phyloP scores from a whole-genome alignment of 2,113 vertebrate genomes.

The Oostethus manadensis region DNA sequence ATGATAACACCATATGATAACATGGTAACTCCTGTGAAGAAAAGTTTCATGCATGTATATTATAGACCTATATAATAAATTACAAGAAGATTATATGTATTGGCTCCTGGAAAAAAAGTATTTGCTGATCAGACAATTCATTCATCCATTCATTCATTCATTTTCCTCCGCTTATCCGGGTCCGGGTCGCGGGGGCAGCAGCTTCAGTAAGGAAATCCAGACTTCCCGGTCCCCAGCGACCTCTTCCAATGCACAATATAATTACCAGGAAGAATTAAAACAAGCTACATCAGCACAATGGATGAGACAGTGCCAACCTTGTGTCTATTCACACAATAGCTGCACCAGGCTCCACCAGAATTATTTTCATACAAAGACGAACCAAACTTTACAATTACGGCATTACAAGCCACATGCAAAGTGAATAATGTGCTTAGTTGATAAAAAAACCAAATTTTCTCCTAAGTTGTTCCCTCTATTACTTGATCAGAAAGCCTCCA shows the following conservation, averaged over 20 bases:
- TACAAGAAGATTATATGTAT: too few relatives aligned
- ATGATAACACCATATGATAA: too few relatives aligned
- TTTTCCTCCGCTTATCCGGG: too few relatives aligned
- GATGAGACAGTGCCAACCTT: neutral
- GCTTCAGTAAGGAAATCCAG: too few relatives aligned
- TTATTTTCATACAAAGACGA: neutral
- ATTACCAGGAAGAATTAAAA: neutral
- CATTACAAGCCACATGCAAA: neutral
- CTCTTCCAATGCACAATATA: neutral
- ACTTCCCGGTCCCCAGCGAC: too few relatives aligned
- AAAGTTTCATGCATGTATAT: too few relatives aligned
- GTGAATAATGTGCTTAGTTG: neutral
- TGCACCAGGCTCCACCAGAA: neutral
- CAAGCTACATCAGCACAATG: neutral
- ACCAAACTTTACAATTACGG: neutral
- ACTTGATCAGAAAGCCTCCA: neutral
- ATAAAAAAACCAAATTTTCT: constrained; percentile 5
- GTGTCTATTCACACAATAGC: neutral
- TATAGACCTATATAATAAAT: too few relatives aligned
- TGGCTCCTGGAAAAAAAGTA: too few relatives aligned
- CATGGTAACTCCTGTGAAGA: too few relatives aligned
- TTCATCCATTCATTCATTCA: too few relatives aligned
- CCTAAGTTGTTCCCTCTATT: constrained; percentile 24
- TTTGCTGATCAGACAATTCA: constrained; percentile 1
- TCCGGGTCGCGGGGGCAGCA: too few relatives aligned